Percentiles rank a stretch among this genome's conserved stretches.
Conservation (phyloP, 2,888 invertebrate genomes). For the Drosophila barbarae region DNA sequence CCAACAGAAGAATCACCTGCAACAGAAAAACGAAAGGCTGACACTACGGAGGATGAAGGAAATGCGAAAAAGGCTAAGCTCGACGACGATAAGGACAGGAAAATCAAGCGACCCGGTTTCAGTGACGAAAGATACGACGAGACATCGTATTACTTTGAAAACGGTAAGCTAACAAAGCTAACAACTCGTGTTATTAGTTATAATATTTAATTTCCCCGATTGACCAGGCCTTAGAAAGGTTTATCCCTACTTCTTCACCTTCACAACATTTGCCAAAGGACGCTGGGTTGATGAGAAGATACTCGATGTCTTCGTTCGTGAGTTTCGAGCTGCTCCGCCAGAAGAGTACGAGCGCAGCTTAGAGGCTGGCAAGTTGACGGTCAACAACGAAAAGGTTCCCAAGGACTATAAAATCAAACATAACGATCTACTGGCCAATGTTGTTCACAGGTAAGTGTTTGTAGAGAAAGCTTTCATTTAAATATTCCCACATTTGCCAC, state of each 20-base stretch:
- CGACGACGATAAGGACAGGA: slow-evolving; percentile 94
- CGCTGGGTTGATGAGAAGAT: slow-evolving; percentile 97
- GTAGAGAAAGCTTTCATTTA: not conserved
- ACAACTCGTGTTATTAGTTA: not conserved
- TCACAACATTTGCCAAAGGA: slow-evolving; percentile 97
- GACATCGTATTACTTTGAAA: slow-evolving; percentile 97
- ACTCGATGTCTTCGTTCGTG: slow-evolving; percentile 93
- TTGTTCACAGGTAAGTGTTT: slow-evolving; percentile 89
- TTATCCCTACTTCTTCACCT: slow-evolving; percentile 97
- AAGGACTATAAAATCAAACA: slow-evolving; percentile 94
- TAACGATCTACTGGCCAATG: slow-evolving; percentile 94
- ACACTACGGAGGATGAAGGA: slow-evolving; percentile 2
- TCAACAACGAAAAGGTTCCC: slow-evolving; percentile 94
- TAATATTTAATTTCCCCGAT: not conserved
- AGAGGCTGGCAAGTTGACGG: slow-evolving; percentile 92
- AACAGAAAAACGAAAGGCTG: slow-evolving; percentile 49
- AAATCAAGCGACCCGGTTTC: slow-evolving; percentile 94
- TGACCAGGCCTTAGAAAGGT: slow-evolving; percentile 91
- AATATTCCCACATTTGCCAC: slow-evolving; percentile 63
- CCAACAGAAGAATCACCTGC: slow-evolving; percentile 3
- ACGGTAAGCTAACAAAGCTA: slow-evolving; percentile 83
- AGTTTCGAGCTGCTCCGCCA: slow-evolving; percentile 94
- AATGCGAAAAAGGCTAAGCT: slow-evolving; percentile 82
- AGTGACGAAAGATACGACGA: slow-evolving; percentile 96
- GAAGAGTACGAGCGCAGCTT: slow-evolving; percentile 95